Conservation (phyloP, 2,888 invertebrate species). For the Lutraria lutraria region DNA sequence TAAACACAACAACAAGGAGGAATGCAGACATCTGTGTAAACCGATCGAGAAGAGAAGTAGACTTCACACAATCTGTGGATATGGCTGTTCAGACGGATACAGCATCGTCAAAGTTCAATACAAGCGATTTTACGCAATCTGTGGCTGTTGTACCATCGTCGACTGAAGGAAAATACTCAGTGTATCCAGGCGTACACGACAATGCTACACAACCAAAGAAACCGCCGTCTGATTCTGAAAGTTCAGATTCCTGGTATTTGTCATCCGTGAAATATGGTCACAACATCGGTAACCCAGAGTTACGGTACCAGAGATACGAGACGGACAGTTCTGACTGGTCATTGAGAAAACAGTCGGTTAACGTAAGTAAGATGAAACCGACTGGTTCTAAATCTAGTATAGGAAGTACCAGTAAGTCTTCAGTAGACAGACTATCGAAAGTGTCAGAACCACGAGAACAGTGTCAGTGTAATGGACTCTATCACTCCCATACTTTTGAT, state of each 20-base stretch:
- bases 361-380: not conserved
- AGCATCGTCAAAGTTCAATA: constrained; percentile 15
- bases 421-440: not conserved
- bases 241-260: constrained; percentile 15
- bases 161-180: constrained; percentile 29
- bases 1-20: no score
- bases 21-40: not conserved
- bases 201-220: not conserved
- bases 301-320: constrained; percentile 38
- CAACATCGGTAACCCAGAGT: constrained; percentile 64
- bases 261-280: constrained; percentile 53
- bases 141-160: constrained; percentile 58
- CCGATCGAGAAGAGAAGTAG: constrained; percentile 23
- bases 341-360: constrained; percentile 34
- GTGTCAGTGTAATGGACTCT: constrained; percentile 56
- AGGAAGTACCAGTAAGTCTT: constrained; percentile 18
- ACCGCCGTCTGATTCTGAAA: not conserved
- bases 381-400: not conserved
- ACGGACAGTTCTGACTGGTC: constrained; percentile 22
- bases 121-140: constrained; percentile 62
- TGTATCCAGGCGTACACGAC: constrained; percentile 35
- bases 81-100: constrained; percentile 4
- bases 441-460: constrained; percentile 7
- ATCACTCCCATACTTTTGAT: constrained; percentile 57
- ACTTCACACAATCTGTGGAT: constrained; percentile 57